These are phyloP conservation scores for Protobothrops mucrosquamatus DNA, from an alignment of 2,113 vertebrate genomes.

Conservation along the genomic window DNA sequence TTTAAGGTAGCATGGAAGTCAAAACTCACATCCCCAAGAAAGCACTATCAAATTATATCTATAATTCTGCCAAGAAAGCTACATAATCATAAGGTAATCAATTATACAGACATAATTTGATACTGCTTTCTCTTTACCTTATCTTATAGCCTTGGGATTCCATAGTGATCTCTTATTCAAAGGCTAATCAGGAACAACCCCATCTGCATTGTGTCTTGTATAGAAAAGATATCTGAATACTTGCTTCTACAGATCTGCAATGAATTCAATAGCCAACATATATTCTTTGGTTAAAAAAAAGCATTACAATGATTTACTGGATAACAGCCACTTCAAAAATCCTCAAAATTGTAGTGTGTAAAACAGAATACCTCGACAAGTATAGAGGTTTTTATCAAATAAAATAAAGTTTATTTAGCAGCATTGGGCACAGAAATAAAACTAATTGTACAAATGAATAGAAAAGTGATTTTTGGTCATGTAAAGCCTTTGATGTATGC, in stretches of 20 bases:
- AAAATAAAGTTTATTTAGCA: not conserved
- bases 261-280: not conserved
- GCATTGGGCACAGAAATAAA: not conserved
- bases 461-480: not conserved
- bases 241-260: not conserved
- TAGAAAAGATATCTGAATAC: not conserved
- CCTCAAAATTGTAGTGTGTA: not conserved
- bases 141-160: too few species aligned
- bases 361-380: not conserved
- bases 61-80: too few species aligned
- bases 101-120: too few species aligned
- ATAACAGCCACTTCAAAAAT: not conserved
- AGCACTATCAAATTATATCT: too few species aligned
- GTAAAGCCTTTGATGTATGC: not conserved
- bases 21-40: too few species aligned
- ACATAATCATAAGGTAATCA: too few species aligned
- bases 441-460: too few species aligned
- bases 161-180: too few species aligned
- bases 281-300: not conserved
- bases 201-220: not conserved
- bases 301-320: not conserved
- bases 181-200: too few species aligned
- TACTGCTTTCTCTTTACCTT: too few species aligned
- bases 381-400: not conserved
- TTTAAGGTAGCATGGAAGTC: too few species aligned